A percentile compares a stretch with the other conserved stretches of the same genome.
phyloP scores from a whole-genome alignment of 1,140 invertebrate genomes.

The Drosophila parabipectinata region DNA sequence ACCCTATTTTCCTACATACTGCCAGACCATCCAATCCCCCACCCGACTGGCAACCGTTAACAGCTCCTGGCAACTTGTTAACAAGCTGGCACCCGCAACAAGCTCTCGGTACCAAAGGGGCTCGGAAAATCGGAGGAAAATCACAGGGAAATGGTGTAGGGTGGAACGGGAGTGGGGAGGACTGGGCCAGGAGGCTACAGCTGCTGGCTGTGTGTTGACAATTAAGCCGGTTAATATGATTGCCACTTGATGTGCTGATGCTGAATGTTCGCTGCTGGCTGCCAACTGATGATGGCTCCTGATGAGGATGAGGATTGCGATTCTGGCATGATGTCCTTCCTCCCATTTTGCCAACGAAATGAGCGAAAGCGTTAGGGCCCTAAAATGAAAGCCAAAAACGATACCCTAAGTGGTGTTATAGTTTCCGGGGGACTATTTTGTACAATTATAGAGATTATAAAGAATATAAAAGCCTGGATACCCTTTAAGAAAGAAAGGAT shows the following conservation, averaged over 20 bases:
- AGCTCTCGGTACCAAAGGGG: constrained; percentile 24
- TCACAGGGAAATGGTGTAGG: constrained; percentile 13
- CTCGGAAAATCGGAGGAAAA: constrained; percentile 18
- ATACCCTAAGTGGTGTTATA: constrained; percentile 34
- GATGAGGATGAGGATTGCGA: constrained; percentile 20
- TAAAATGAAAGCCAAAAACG: constrained; percentile 48
- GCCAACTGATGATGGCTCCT: constrained; percentile 46
- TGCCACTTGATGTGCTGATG: constrained; percentile 78
- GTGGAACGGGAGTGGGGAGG: not conserved
- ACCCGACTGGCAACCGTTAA: constrained; percentile 50
- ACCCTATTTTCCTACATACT: not conserved
- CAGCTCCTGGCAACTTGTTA: constrained; percentile 71
- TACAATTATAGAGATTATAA: not conserved
- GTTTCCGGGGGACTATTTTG: constrained; percentile 10
- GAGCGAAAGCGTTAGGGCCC: constrained; percentile 60
- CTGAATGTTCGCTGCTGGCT: constrained; percentile 48
- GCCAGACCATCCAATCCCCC: not conserved
- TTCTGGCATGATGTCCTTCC: constrained; percentile 10
- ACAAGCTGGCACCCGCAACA: constrained; percentile 73
- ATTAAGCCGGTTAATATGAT: constrained; percentile 80
- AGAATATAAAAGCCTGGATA: not conserved
- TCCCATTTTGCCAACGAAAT: constrained; percentile 35
- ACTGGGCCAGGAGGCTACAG: constrained; percentile 6
- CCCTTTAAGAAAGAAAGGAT: too few relatives aligned
- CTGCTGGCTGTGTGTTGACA: constrained; percentile 71